Percentiles rank a stretch among this genome's conserved stretches.
Evolutionary conservation across 2,888 invertebrate species (phyloP).

Genomic region (Epirrita christyi): DNA sequence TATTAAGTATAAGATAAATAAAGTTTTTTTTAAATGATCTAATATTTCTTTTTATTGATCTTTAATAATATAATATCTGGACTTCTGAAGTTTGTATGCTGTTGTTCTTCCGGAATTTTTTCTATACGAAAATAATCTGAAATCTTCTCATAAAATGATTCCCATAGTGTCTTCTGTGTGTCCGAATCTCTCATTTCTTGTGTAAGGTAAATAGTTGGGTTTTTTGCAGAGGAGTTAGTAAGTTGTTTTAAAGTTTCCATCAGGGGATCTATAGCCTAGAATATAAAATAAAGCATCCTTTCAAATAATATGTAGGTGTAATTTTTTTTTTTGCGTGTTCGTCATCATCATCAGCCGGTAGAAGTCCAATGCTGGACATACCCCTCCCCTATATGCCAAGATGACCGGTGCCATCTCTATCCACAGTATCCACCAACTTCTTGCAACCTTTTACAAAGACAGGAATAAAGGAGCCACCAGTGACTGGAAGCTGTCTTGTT

Average conservation of each 20-base stretch:
- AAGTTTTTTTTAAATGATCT: not conserved
- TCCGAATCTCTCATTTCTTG: slow-evolving; percentile 89
- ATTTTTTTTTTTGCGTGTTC: no score
- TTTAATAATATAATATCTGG: slow-evolving; percentile 86
- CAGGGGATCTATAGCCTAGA: slow-evolving; percentile 84
- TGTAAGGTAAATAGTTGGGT: slow-evolving; percentile 85
- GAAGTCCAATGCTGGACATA: no score
- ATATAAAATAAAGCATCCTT: slow-evolving; percentile 5
- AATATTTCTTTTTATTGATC: slow-evolving; percentile 60
- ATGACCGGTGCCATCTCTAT: no score
- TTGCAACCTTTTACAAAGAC: no score
- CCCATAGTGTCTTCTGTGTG: slow-evolving; percentile 71
- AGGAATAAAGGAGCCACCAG: no score
- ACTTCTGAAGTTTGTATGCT: slow-evolving; percentile 86
- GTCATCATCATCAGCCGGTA: no score
- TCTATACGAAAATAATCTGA: slow-evolving; percentile 61
- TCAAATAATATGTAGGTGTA: not conserved
- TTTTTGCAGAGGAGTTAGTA: slow-evolving; percentile 66
- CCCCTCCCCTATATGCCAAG: no score
- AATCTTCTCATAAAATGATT: slow-evolving; percentile 66
- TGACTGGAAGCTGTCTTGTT: no score
- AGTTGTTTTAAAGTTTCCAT: slow-evolving; percentile 83
- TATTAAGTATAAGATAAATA: no score
- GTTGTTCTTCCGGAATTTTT: slow-evolving; percentile 83
- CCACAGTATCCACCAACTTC: no score